Evolutionary conservation across 2,888 invertebrate species (phyloP).

Genomic region (Drosophila austrosaltans): DNA sequence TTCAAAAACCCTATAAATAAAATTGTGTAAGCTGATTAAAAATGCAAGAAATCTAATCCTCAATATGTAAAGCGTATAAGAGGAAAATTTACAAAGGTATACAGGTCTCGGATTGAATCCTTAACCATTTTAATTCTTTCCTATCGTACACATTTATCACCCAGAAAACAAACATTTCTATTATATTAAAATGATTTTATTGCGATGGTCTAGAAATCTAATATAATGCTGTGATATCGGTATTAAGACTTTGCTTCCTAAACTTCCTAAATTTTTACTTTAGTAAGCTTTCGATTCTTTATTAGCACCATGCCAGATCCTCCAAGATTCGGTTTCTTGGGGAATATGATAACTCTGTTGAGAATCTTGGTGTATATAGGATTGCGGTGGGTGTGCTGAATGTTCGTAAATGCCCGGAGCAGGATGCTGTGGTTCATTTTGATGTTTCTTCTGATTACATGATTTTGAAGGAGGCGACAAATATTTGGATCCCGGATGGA

Average conservation of each 20-base stretch:
- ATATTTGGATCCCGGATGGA: neutral
- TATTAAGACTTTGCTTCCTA: no score
- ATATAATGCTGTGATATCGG: neutral
- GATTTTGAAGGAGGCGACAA: slow-evolving; percentile 15
- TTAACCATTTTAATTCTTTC: no score
- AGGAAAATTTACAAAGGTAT: no score
- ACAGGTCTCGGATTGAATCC: no score
- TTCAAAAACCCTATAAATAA: no score
- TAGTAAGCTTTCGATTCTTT: slow-evolving; percentile 21
- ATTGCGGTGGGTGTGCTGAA: neutral
- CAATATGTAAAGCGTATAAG: no score
- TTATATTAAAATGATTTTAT: neutral
- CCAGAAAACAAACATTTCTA: neutral
- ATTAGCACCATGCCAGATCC: slow-evolving; percentile 45
- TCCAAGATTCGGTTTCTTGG: slow-evolving; percentile 29
- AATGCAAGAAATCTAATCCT: no score
- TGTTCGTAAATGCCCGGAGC: slow-evolving; percentile 17
- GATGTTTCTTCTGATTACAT: neutral
- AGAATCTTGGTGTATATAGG: neutral
- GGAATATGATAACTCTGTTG: neutral
- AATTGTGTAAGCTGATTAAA: no score
- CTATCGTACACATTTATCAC: no score
- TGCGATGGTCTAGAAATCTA: no score
- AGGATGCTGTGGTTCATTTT: slow-evolving; percentile 11
- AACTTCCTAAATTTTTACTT: neutral